Conservation (phyloP, 2,797 vertebrate species). For the Enoplosus armatus region DNA sequence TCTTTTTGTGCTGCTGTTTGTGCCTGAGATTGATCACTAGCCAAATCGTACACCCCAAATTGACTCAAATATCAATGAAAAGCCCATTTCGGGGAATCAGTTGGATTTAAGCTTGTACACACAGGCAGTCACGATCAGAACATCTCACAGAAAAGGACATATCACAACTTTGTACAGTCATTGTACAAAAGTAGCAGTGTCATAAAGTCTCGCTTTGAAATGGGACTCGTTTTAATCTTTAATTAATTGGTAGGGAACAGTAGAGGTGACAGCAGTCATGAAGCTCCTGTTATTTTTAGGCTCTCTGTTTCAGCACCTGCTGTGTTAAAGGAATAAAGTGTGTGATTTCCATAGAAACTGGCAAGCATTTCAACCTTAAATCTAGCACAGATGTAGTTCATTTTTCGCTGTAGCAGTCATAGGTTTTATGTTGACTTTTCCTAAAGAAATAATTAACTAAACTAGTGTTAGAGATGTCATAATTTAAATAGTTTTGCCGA, state of each 20-base stretch:
- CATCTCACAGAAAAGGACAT: neutral
- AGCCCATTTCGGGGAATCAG: neutral
- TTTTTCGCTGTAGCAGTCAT: neutral
- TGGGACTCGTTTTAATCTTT: neutral
- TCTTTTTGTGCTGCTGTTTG: neutral
- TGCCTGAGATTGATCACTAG: neutral
- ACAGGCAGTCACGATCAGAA: neutral
- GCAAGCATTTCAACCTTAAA: neutral
- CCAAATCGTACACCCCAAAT: neutral
- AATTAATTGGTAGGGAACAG: neutral
- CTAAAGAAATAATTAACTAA: neutral
- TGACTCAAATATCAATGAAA: neutral
- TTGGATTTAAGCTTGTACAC: neutral
- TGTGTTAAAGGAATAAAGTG: neutral
- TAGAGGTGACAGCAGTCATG: slow-evolving; percentile 7
- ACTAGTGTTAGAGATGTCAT: neutral
- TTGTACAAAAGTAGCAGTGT: neutral
- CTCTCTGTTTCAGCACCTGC: slow-evolving; percentile 25
- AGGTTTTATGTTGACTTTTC: neutral
- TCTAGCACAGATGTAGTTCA: neutral
- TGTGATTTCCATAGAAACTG: slow-evolving; percentile 9
- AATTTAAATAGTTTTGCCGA: neutral
- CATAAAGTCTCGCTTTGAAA: slow-evolving; percentile 2
- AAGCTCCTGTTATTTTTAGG: slow-evolving; percentile 36
- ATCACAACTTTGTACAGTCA: neutral